A percentile compares a stretch with the other conserved stretches of the same genome.
Conservation (phyloP, 2,888 invertebrate species). For the Lepidochitona cinerea region DNA sequence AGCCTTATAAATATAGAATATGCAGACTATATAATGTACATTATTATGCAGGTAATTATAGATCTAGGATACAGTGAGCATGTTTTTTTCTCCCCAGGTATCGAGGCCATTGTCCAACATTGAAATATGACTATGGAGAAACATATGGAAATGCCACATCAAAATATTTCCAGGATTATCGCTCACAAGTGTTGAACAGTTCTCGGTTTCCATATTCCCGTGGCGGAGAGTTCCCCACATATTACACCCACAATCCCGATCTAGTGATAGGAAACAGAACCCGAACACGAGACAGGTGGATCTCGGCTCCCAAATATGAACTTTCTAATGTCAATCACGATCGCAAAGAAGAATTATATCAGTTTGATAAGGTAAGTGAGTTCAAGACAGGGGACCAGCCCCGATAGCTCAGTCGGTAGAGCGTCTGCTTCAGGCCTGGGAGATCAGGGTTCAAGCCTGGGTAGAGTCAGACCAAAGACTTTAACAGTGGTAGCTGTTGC, state of each 20-base stretch:
- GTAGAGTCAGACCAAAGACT: too few relatives aligned
- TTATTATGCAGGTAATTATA: too few relatives aligned
- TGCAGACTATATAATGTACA: too few relatives aligned
- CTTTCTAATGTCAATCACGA: constrained; percentile 67
- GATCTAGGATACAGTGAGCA: too few relatives aligned
- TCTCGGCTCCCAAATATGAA: constrained; percentile 63
- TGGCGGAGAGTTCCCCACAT: constrained; percentile 70
- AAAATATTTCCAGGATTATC: constrained; percentile 71
- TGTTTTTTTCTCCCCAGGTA: constrained; percentile 51
- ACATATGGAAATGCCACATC: constrained; percentile 70
- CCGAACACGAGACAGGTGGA: constrained; percentile 66
- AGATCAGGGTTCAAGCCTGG: too few relatives aligned
- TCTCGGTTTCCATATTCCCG: constrained; percentile 63
- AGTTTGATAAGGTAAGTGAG: constrained; percentile 60
- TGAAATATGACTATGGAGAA: constrained; percentile 71
- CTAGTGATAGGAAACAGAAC: constrained; percentile 68
- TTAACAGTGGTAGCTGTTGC: too few relatives aligned
- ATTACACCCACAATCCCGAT: constrained; percentile 69
- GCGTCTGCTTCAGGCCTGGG: too few relatives aligned
- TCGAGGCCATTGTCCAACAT: constrained; percentile 69
- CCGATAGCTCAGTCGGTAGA: too few relatives aligned
- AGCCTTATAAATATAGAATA: too few relatives aligned
- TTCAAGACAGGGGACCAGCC: too few relatives aligned
- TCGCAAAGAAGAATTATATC: constrained; percentile 61
- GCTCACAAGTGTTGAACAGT: constrained; percentile 64